Percentiles rank a stretch among this genome's conserved stretches.
phyloP scores from a whole-genome alignment of 2,888 invertebrate species.

The Synanthedon tipuliformis region DNA sequence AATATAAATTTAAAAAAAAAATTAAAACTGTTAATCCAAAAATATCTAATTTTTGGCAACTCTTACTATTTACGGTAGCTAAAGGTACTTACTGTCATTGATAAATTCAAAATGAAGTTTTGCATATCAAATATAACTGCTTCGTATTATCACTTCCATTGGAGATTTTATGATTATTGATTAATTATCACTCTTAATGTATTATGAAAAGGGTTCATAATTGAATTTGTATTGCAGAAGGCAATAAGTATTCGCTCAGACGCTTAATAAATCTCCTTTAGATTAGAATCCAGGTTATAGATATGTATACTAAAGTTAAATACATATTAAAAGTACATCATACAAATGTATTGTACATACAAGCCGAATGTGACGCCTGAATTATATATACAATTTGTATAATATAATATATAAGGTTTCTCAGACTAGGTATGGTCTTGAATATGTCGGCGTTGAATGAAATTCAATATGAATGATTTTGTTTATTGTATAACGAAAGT shows the following conservation, averaged over 20 bases:
- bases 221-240: background rate
- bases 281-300: background rate
- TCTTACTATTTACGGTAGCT: no score
- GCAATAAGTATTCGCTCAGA: background rate
- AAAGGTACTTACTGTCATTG: no score
- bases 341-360: background rate
- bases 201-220: background rate
- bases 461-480: no score
- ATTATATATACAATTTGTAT: background rate
- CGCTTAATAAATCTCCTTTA: background rate
- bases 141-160: no score
- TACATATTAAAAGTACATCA: background rate
- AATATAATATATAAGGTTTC: background rate
- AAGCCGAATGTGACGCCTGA: background rate
- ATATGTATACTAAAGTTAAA: background rate
- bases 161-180: no score
- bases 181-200: background rate
- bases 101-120: no score
- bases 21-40: no score
- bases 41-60: no score
- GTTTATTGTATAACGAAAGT: no score
- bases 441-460: no score
- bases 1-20: no score
- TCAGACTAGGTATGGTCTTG: background rate
- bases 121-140: no score